A percentile compares a stretch with the other conserved stretches of the same genome.
These are phyloP conservation scores for Phrynosoma blainvillii DNA, from an alignment of 2,113 vertebrate genomes.

Conservation along the genomic window DNA sequence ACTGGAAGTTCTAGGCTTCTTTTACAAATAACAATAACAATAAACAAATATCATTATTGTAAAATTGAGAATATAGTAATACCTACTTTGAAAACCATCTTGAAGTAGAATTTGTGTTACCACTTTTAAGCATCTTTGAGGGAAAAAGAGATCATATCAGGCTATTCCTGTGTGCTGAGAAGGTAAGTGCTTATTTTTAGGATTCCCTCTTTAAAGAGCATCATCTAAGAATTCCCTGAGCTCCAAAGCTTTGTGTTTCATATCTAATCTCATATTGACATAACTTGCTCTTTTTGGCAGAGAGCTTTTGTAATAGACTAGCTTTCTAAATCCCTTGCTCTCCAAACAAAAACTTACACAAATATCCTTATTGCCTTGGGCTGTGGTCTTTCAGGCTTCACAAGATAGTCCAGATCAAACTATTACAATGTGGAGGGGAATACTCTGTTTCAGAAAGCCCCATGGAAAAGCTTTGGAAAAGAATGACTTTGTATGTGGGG, in stretches of 20 bases:
- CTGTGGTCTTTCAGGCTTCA: not conserved
- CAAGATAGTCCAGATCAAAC: not conserved
- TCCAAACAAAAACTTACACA: slow-evolving; percentile 14
- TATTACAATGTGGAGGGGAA: not conserved
- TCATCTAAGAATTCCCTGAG: not conserved
- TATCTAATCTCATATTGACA: not conserved
- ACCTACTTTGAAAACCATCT: slow-evolving; percentile 47
- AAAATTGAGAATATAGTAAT: slow-evolving; percentile 36
- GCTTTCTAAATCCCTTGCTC: not conserved
- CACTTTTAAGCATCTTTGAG: not conserved
- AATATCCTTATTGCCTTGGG: not conserved
- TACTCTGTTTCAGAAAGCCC: not conserved
- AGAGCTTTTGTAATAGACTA: not conserved
- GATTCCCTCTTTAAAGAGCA: not conserved
- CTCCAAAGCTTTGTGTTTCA: not conserved
- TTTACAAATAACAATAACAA: not conserved
- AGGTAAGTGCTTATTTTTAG: slow-evolving; percentile 28
- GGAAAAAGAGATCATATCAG: slow-evolving; percentile 13
- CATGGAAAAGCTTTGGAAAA: not conserved
- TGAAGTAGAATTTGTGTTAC: slow-evolving; percentile 42
- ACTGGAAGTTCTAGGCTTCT: not conserved
- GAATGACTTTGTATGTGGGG: not conserved
- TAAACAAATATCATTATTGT: slow-evolving; percentile 38
- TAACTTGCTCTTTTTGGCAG: not conserved
- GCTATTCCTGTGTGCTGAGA: not conserved